phyloP scores from a whole-genome alignment of 2,113 vertebrate genomes.

The Sinocyclocheilus anshuiensis region DNA sequence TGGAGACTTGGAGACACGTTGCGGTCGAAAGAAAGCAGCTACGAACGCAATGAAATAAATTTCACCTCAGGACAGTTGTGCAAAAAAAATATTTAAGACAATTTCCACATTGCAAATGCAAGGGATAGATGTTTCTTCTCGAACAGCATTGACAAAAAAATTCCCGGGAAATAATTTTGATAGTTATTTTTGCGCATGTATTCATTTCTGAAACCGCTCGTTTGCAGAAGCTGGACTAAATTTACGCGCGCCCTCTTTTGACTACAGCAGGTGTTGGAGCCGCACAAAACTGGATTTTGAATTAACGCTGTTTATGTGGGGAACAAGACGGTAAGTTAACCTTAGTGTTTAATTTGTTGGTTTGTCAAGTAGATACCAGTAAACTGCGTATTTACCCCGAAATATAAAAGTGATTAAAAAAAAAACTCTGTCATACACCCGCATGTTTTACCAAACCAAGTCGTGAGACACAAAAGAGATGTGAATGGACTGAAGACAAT shows the following conservation, averaged over 20 bases:
- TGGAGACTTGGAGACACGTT: slow-evolving; percentile 37
- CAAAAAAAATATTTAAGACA: neutral
- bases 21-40: slow-evolving; percentile 28
- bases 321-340: slow-evolving; percentile 31
- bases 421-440: neutral
- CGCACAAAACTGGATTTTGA: neutral
- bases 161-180: neutral
- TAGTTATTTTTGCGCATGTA: neutral
- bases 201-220: neutral
- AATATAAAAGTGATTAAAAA: neutral
- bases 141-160: neutral
- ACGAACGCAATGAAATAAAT: slow-evolving; percentile 5
- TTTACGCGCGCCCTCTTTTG: neutral
- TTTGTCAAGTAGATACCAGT: neutral
- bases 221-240: neutral
- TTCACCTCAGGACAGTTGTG: neutral
- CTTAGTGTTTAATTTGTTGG: too few species aligned
- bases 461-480: neutral
- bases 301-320: neutral
- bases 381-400: neutral
- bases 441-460: neutral
- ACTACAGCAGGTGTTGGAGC: slow-evolving; percentile 62
- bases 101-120: neutral
- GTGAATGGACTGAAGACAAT: neutral
- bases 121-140: neutral